Conservation (phyloP, 1,140 invertebrate genomes). For the Pseudoatta argentina region DNA sequence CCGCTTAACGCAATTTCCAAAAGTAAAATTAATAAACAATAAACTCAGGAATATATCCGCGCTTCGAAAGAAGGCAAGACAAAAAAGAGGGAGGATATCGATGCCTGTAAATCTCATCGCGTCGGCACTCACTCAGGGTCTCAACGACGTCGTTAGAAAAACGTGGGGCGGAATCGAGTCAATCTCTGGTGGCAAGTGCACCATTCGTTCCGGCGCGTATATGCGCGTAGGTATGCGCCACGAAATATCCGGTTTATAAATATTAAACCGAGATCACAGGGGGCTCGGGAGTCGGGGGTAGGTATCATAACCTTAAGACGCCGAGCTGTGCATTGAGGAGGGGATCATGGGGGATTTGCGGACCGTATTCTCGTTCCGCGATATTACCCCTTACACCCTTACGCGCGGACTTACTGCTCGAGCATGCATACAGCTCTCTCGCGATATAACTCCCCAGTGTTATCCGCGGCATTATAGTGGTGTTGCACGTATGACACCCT, state of each 20-base stretch:
- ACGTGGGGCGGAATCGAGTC: constrained; percentile 49
- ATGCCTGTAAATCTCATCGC: constrained; percentile 35
- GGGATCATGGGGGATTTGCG: constrained; percentile 76
- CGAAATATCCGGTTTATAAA: constrained; percentile 77
- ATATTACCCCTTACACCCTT: constrained; percentile 73
- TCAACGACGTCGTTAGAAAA: constrained; percentile 60
- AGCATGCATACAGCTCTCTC: constrained; percentile 32
- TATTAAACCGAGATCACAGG: constrained; percentile 71
- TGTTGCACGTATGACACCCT: constrained; percentile 40
- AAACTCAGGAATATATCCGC: not conserved
- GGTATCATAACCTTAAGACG: constrained; percentile 76
- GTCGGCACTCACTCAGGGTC: constrained; percentile 1
- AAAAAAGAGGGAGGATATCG: not conserved
- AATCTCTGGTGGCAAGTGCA: constrained; percentile 57
- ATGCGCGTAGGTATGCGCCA: constrained; percentile 24
- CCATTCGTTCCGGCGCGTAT: constrained; percentile 51
- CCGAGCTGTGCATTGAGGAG: constrained; percentile 68
- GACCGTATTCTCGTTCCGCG: constrained; percentile 70
- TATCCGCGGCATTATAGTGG: constrained; percentile 66
- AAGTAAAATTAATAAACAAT: constrained; percentile 9
- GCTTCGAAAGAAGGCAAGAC: not conserved
- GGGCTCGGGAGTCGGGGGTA: constrained; percentile 38
- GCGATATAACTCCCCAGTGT: constrained; percentile 16
- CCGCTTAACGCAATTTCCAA: constrained; percentile 1
- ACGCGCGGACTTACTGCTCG: constrained; percentile 55